Base-by-base conservation (phyloP, 1,140 invertebrate species). In the Plutomurus gul region DNA sequence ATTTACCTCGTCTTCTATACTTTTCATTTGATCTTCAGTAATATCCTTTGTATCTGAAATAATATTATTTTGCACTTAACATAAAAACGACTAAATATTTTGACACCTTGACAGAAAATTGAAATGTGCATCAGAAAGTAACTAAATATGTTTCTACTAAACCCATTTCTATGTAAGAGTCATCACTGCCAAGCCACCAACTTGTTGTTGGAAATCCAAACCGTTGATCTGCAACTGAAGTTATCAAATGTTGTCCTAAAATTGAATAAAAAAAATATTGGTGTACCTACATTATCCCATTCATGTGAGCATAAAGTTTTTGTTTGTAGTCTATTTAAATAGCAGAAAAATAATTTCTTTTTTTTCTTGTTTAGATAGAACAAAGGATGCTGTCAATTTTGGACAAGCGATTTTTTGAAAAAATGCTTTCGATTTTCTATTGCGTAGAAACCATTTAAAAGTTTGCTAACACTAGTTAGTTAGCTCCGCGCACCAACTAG, bases 181-280 rank as follows among this genome's bases (percentile, higher is more conserved):
- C 88, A 37, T 91, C 89, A 83, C 90, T 89, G 2, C 94, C 94
- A 7, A 95, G 86, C 88, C 91, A 93, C 94, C 94, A 95, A 7
- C 93, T 93, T 1, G 92, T 91, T 47, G 93, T 95, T 7, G 87
- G 84, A 79, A 89, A 89, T 27, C 89, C 89, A 87, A 90, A 91
- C 83, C 91, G 88, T n/a, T 87, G 88, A 82, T 93, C 92, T 71
- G 93, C 89, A 51, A 95, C 86, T 22, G 93, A 93, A n/a, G 93
- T 92, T 10, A 96, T 90, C 8, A 95, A 88, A 87, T 95, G 94
- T 84, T 96, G 94, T 0, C 92, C 93, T 91, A 85, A 49, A 7
- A 49, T 6, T 22, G 47, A 0, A 8, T 22, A 51, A 8, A 51
- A 51, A 1, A 18, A 1, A 49, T 18, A n/a, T n/a, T n/a, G n/a